Percentiles rank a stretch among this genome's conserved stretches.
Conservation (phyloP, 2,797 vertebrate genomes). For the Rhabdophis nuchalis region DNA sequence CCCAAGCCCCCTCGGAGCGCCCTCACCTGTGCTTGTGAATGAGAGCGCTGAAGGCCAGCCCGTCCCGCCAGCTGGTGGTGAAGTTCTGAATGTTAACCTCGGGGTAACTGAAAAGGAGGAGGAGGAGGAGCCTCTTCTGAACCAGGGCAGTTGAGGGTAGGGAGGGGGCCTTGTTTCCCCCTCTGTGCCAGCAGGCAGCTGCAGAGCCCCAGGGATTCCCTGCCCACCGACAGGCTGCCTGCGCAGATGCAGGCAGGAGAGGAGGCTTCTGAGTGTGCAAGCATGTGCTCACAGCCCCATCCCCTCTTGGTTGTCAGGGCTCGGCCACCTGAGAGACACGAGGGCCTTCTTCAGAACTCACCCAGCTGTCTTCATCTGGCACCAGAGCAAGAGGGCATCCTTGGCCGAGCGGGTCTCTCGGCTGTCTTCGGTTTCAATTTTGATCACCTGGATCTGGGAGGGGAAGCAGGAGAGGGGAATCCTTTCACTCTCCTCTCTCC, state of each 20-base stretch:
- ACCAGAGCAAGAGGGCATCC: slow-evolving; percentile 93
- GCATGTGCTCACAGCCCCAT: neutral
- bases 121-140: neutral
- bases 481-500: neutral
- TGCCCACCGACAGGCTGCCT: neutral
- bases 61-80: slow-evolving; percentile 94
- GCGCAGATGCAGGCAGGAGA: neutral
- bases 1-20: fast-evolving
- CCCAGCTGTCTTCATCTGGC: slow-evolving; percentile 98
- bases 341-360: slow-evolving; percentile 63
- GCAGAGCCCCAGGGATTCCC: neutral
- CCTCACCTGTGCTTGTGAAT: slow-evolving; percentile 90
- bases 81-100: slow-evolving; percentile 98
- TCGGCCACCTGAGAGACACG: too few relatives aligned
- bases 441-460: slow-evolving; percentile 91
- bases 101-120: slow-evolving; percentile 74
- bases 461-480: neutral
- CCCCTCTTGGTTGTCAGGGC: neutral
- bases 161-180: too few relatives aligned
- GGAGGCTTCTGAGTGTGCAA: neutral
- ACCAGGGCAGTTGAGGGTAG: too few relatives aligned
- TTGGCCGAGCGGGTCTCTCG: slow-evolving; percentile 92
- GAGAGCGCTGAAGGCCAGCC: slow-evolving; percentile 92
- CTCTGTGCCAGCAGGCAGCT: neutral
- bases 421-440: slow-evolving; percentile 93